A percentile compares a stretch with the other conserved stretches of the same genome.
Evolutionary conservation across 2,888 invertebrate species (phyloP).

Genomic region (Andrena marginata): DNA sequence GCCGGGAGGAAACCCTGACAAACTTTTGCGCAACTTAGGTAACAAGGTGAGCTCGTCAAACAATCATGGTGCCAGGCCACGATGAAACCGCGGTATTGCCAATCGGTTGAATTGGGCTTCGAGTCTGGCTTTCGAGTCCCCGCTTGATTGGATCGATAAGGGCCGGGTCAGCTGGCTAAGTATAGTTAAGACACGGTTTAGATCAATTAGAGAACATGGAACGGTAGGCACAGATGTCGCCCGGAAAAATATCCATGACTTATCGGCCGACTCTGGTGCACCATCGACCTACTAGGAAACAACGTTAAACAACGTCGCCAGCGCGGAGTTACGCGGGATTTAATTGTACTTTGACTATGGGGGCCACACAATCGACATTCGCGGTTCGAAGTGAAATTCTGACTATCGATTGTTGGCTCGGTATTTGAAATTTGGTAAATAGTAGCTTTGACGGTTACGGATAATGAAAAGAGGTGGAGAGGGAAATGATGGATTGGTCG

Average conservation of each 20-base stretch:
- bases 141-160: conserved; percentile 72
- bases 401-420: not conserved
- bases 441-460: too few species aligned
- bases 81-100: conserved; percentile 81
- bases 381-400: not conserved
- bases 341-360: not conserved
- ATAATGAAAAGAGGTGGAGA: too few species aligned
- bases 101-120: conserved; percentile 78
- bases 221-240: conserved; percentile 40
- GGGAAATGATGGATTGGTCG: too few species aligned
- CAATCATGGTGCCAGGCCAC: conserved; percentile 79
- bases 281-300: not conserved
- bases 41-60: conserved; percentile 81
- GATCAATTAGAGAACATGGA: conserved; percentile 69
- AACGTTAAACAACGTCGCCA: not conserved
- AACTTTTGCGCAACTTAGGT: conserved; percentile 78
- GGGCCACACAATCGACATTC: not conserved
- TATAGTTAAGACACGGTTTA: conserved; percentile 68
- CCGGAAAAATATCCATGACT: conserved; percentile 34
- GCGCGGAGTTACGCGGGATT: not conserved
- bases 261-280: conserved; percentile 24
- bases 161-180: conserved; percentile 60
- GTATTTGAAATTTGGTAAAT: not conserved
- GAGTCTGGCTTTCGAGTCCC: conserved; percentile 69
- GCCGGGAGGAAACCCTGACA: conserved; percentile 63